These are phyloP conservation scores for Anguilla pacifica DNA, from an alignment of 2,797 vertebrate genomes.

Conservation along the genomic window DNA sequence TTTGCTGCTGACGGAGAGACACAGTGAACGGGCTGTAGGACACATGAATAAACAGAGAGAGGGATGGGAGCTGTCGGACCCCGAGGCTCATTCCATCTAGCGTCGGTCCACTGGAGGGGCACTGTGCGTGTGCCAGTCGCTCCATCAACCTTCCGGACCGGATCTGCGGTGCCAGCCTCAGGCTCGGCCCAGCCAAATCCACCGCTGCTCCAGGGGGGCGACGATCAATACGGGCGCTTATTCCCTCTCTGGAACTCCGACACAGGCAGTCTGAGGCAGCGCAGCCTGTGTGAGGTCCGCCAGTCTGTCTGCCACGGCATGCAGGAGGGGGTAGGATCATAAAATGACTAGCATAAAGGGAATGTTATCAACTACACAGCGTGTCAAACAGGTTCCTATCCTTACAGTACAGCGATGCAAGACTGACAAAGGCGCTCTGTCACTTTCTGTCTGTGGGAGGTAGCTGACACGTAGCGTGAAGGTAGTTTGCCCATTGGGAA, in stretches of 20 bases:
- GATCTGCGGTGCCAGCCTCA: slow-evolving; percentile 46
- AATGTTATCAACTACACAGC: neutral
- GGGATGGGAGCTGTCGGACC: neutral
- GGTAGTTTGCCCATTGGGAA: too few relatives aligned
- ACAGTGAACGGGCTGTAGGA: neutral
- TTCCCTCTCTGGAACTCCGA: neutral
- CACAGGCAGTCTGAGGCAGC: neutral
- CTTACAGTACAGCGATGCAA: too few relatives aligned
- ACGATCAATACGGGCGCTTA: neutral
- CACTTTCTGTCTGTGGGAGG: too few relatives aligned
- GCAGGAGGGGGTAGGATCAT: neutral
- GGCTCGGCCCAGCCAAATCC: slow-evolving; percentile 41
- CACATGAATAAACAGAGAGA: neutral
- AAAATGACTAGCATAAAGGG: neutral
- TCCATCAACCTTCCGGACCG: slow-evolving; percentile 45
- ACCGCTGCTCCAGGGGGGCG: neutral
- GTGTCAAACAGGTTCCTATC: neutral
- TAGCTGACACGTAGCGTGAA: too few relatives aligned
- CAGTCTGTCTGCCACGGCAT: slow-evolving; percentile 32
- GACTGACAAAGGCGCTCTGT: too few relatives aligned
- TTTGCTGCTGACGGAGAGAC: neutral
- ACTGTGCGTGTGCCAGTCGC: slow-evolving; percentile 25
- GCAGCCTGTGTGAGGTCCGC: slow-evolving; percentile 59
- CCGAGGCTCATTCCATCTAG: neutral
- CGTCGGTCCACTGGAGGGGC: neutral